Evolutionary conservation across 2,113 vertebrate genomes (phyloP).

Genomic region (Plotosus lineatus): DNA sequence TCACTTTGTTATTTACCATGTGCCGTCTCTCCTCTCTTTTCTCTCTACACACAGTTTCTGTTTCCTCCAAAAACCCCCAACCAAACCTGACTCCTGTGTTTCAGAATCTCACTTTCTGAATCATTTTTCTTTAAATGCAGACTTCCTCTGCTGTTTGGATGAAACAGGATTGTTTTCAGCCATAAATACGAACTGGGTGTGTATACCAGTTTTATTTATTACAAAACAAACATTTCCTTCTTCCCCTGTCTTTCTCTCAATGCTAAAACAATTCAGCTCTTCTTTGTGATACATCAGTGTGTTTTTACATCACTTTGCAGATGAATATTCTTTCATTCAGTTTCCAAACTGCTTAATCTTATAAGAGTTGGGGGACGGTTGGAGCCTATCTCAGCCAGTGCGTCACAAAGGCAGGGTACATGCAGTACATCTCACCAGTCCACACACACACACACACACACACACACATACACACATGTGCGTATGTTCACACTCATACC

Average conservation of each 20-base stretch:
- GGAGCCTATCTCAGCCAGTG: no score
- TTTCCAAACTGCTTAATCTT: no score
- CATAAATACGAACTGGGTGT: background rate
- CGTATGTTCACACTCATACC: no score
- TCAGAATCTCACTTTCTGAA: background rate
- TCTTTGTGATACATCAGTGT: no score
- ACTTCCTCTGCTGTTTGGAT: background rate
- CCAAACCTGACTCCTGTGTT: conserved; percentile 4
- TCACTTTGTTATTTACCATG: conserved; percentile 25
- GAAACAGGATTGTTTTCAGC: background rate
- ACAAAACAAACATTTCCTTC: background rate
- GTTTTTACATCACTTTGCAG: background rate
- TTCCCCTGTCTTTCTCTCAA: background rate
- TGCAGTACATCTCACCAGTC: no score
- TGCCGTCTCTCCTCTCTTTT: background rate
- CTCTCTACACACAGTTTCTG: background rate
- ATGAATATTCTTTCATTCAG: no score
- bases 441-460: no score
- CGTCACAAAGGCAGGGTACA: no score
- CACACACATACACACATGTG: no score
- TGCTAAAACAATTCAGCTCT: background rate
- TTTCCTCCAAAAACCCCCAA: no score
- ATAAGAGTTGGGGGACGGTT: no score
- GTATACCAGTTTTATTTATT: background rate
- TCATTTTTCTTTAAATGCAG: background rate